Conservation (phyloP, 2,888 invertebrate genomes). For the Tachina lurida region DNA sequence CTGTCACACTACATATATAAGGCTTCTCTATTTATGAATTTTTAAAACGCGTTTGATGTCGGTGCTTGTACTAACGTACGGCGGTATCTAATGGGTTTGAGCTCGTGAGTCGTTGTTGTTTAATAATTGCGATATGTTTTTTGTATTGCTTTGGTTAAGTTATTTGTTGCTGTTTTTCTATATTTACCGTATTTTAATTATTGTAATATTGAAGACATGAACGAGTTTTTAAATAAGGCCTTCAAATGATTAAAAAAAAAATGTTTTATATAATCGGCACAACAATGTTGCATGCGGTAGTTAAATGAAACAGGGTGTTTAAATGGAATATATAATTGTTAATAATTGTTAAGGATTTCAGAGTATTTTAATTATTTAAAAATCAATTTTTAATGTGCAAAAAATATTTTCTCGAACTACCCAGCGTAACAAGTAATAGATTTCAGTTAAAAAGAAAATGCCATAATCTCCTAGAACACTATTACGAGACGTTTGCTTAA, state of each 20-base stretch:
- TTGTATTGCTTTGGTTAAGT: conserved; percentile 38
- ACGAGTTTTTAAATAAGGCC: conserved; percentile 63
- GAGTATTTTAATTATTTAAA: not conserved
- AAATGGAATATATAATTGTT: not conserved
- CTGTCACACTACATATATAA: not conserved
- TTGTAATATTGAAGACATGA: conserved; percentile 69
- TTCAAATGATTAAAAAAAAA: conserved; percentile 26
- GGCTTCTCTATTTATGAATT: conserved; percentile 24
- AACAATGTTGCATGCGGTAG: not conserved
- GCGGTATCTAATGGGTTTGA: conserved; percentile 63
- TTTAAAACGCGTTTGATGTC: conserved; percentile 37
- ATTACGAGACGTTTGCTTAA: no score
- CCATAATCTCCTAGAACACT: no score
- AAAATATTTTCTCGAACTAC: no score
- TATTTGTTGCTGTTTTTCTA: conserved; percentile 44
- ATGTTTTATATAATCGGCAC: conserved; percentile 16
- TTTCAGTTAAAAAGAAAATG: no score
- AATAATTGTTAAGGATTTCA: not conserved
- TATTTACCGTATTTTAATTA: conserved; percentile 73
- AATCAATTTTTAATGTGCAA: no score
- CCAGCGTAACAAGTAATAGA: no score
- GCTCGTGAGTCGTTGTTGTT: conserved; percentile 51
- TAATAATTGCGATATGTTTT: conserved; percentile 50
- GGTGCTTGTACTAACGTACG: conserved; percentile 40
- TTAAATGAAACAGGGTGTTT: conserved; percentile 33